Percentiles rank a stretch among this genome's conserved stretches.
phyloP scores from a whole-genome alignment of 1,140 invertebrate genomes.

The Acyrthosiphon pisum region DNA sequence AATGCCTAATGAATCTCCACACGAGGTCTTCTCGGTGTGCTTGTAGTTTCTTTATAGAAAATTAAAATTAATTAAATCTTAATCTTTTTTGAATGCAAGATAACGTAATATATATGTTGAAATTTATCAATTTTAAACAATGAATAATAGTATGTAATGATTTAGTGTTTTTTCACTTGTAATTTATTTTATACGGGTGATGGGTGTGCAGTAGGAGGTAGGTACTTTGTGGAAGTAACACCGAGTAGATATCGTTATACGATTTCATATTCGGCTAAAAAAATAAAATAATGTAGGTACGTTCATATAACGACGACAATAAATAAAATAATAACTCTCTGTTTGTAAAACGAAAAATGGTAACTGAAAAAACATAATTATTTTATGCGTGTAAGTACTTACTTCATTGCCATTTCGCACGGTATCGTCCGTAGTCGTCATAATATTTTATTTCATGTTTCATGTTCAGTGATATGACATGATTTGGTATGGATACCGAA shows the following conservation, averaged over 20 bases:
- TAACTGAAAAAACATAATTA: conserved; percentile 36
- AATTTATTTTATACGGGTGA: background rate
- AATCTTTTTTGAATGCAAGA: background rate
- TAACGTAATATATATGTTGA: background rate
- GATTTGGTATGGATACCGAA: background rate
- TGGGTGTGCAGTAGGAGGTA: background rate
- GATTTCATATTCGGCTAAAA: background rate
- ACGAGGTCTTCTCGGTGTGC: background rate
- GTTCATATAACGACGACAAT: background rate
- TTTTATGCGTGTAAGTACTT: conserved; percentile 11
- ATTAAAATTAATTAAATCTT: background rate
- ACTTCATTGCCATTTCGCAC: conserved; percentile 41
- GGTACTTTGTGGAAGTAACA: background rate
- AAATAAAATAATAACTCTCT: background rate
- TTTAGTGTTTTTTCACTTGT: background rate
- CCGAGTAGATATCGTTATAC: background rate
- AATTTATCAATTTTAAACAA: background rate
- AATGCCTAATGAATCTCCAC: background rate
- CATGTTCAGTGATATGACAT: conserved; percentile 9
- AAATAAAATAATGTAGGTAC: background rate
- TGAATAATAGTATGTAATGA: background rate
- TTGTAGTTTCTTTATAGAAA: background rate
- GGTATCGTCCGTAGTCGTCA: conserved; percentile 24
- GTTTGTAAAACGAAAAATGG: background rate
- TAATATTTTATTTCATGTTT: conserved; percentile 20